These are phyloP conservation scores for Alcedo quadribrachys DNA, from an alignment of 2,797 vertebrate genomes.

Conservation along the genomic window DNA sequence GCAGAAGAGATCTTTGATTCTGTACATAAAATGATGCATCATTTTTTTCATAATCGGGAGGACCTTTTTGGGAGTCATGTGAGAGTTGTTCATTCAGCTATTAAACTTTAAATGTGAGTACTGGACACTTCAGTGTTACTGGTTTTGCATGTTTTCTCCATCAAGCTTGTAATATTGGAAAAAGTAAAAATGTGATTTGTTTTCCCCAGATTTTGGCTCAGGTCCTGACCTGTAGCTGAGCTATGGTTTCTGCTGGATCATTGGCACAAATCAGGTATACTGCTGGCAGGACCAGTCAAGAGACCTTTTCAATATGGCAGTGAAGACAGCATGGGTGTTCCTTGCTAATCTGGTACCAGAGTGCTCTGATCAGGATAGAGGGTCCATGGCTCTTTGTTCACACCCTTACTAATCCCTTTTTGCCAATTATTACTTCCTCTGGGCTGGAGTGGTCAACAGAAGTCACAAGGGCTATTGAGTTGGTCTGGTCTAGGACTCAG, in stretches of 20 bases:
- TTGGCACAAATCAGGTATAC: not conserved
- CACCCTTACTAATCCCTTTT: not conserved
- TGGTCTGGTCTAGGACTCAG: not conserved
- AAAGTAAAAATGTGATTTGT: not conserved
- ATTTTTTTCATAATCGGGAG: not conserved
- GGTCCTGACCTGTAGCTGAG: not conserved
- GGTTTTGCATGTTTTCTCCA: not conserved
- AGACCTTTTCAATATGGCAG: not conserved
- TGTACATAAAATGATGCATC: not conserved
- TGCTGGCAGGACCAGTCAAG: not conserved
- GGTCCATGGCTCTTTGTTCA: not conserved
- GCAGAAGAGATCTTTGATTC: not conserved
- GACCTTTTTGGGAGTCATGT: not conserved
- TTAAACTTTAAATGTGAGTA: not conserved
- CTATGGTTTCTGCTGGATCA: not conserved
- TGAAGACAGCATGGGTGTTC: rapidly evolving
- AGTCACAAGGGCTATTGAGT: not conserved
- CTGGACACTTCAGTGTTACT: not conserved
- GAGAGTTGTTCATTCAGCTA: not conserved
- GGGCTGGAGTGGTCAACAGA: not conserved
- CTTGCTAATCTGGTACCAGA: not conserved
- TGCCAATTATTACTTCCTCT: not conserved
- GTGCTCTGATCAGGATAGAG: not conserved
- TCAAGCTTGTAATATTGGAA: not conserved
- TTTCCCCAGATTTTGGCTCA: not conserved